phyloP scores from a whole-genome alignment of 2,888 invertebrate genomes.

The Trilocha varians region DNA sequence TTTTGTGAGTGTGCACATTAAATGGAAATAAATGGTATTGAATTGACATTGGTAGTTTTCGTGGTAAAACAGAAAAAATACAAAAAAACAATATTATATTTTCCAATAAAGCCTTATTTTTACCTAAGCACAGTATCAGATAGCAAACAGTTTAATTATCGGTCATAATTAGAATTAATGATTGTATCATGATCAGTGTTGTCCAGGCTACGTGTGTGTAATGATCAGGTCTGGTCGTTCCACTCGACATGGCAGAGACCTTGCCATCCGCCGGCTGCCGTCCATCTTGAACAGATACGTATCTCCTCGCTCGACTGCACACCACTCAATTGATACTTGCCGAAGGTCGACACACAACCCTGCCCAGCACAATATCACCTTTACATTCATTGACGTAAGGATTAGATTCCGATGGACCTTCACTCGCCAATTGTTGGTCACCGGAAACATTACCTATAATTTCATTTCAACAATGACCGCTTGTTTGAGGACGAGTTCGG shows the following conservation, averaged over 20 bases:
- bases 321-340: slow-evolving; percentile 60
- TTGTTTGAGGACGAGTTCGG: background rate
- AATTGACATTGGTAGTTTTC: too few relatives aligned
- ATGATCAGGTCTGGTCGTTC: background rate
- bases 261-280: slow-evolving; percentile 8
- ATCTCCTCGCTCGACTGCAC: slow-evolving; percentile 48
- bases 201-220: too few relatives aligned
- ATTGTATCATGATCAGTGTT: too few relatives aligned
- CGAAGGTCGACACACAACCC: slow-evolving; percentile 63
- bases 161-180: too few relatives aligned
- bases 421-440: background rate
- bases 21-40: too few relatives aligned
- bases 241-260: background rate
- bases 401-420: background rate
- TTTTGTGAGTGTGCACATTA: too few relatives aligned
- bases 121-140: too few relatives aligned
- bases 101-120: too few relatives aligned
- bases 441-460: background rate
- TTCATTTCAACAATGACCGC: background rate
- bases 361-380: background rate
- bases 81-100: too few relatives aligned
- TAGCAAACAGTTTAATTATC: too few relatives aligned
- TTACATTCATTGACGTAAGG: background rate
- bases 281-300: slow-evolving; percentile 38
- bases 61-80: too few relatives aligned